phyloP scores from a whole-genome alignment of 2,797 vertebrate genomes.

The Myotis vivesi region DNA sequence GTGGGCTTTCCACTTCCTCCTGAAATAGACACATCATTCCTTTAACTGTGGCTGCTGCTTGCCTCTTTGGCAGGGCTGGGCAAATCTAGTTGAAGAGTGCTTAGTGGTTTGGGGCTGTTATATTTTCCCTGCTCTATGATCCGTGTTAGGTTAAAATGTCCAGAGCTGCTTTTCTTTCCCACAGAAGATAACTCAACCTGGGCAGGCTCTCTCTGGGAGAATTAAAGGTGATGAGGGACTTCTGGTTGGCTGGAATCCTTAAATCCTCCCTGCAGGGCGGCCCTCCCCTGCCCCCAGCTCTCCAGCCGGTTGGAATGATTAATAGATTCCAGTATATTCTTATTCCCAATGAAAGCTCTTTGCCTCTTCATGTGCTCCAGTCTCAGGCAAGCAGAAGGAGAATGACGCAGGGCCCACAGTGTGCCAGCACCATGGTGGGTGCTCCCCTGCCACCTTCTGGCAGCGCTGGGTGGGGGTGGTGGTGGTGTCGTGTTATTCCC shows the following conservation, averaged over 20 bases:
- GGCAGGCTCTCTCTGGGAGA: slow-evolving; percentile 63
- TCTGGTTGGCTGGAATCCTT: slow-evolving; percentile 1
- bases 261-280: neutral
- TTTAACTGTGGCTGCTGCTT: neutral
- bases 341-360: neutral
- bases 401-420: rapidly evolving
- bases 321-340: neutral
- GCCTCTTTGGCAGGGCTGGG: slow-evolving; percentile 14
- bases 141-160: slow-evolving; percentile 74
- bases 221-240: slow-evolving; percentile 68
- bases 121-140: slow-evolving; percentile 77
- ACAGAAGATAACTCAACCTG: slow-evolving; percentile 67
- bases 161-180: slow-evolving; percentile 46
- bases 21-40: slow-evolving; percentile 6
- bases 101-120: slow-evolving; percentile 72
- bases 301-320: neutral
- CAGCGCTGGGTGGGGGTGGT: neutral
- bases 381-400: neutral
- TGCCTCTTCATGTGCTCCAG: neutral
- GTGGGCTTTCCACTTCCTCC: neutral
- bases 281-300: neutral
- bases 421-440: rapidly evolving
- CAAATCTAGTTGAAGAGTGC: slow-evolving; percentile 49
- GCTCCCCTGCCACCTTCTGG: neutral
- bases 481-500: neutral